These are phyloP conservation scores for Drosophila littoralis DNA, from an alignment of 1,140 invertebrate genomes.

Conservation along the genomic window DNA sequence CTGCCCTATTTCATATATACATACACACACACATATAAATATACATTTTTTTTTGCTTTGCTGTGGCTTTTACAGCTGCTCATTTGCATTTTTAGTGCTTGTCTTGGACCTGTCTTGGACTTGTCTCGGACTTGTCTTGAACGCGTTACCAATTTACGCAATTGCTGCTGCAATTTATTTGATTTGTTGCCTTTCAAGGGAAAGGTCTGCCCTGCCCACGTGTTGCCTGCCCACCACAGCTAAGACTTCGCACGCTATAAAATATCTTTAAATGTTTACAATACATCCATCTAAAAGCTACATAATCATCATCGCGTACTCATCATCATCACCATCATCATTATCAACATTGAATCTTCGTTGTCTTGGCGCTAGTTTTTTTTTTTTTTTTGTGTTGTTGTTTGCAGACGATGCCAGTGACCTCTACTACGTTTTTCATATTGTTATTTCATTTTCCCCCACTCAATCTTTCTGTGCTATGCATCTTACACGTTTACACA, in stretches of 20 bases:
- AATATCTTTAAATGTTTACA: not conserved
- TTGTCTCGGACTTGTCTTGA: constrained; percentile 1
- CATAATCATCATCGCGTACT: constrained; percentile 49
- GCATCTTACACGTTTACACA: constrained; percentile 51
- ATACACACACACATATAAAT: not conserved
- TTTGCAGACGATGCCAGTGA: constrained; percentile 69
- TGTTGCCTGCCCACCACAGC: constrained; percentile 49
- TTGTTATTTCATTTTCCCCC: constrained; percentile 34
- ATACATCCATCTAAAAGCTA: constrained; percentile 21
- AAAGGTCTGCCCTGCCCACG: constrained; percentile 54
- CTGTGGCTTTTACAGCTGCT: constrained; percentile 31
- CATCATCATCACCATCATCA: constrained; percentile 43
- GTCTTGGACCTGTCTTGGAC: constrained; percentile 31
- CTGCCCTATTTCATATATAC: constrained; percentile 38
- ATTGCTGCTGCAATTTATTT: constrained; percentile 64
- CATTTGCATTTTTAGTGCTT: constrained; percentile 56
- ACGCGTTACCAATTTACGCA: constrained; percentile 54
- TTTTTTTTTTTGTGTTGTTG: constrained; percentile 8
- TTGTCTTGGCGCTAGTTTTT: constrained; percentile 16
- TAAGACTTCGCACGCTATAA: constrained; percentile 6
- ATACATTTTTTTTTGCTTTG: constrained; percentile 14
- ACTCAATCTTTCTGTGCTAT: constrained; percentile 22
- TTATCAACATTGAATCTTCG: constrained; percentile 42
- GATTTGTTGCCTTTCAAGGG: constrained; percentile 52
- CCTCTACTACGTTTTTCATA: constrained; percentile 57